phyloP scores from a whole-genome alignment of 2,797 vertebrate species.

The Semaprochilodus insignis region DNA sequence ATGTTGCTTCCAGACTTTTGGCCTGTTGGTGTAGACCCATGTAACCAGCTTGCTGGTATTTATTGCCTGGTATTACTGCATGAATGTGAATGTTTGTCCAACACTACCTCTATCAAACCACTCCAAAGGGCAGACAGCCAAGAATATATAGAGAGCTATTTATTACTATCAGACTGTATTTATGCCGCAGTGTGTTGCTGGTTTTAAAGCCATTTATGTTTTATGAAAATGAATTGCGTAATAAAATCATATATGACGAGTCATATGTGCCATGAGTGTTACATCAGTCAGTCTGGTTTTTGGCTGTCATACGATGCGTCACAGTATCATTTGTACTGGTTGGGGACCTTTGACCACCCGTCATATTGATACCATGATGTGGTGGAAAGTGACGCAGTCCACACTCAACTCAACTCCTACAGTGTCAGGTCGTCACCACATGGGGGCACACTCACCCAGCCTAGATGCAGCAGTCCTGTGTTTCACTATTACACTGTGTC shows the following conservation, averaged over 20 bases:
- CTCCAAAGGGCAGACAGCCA: not conserved
- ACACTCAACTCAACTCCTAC: not conserved
- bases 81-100: not conserved
- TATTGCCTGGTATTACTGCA: not conserved
- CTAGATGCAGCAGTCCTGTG: not conserved
- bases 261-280: not conserved
- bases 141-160: not conserved
- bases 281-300: not conserved
- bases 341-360: too few relatives aligned
- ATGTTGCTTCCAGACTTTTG: not conserved
- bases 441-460: conserved; percentile 29
- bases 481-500: not conserved
- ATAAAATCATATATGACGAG: not conserved
- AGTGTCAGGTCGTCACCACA: conserved; percentile 30
- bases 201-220: not conserved
- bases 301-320: not conserved
- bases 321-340: not conserved
- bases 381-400: not conserved
- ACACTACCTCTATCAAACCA: conserved; percentile 21
- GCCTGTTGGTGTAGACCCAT: not conserved
- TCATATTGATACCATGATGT: conserved; percentile 1
- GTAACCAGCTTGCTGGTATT: not conserved
- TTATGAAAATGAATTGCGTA: not conserved
- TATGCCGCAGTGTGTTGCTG: not conserved
- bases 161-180: not conserved